Percentiles rank a stretch among this genome's conserved stretches.
Evolutionary conservation across 2,888 invertebrate genomes (phyloP).

Genomic region (Alloscopus bannaensis): DNA sequence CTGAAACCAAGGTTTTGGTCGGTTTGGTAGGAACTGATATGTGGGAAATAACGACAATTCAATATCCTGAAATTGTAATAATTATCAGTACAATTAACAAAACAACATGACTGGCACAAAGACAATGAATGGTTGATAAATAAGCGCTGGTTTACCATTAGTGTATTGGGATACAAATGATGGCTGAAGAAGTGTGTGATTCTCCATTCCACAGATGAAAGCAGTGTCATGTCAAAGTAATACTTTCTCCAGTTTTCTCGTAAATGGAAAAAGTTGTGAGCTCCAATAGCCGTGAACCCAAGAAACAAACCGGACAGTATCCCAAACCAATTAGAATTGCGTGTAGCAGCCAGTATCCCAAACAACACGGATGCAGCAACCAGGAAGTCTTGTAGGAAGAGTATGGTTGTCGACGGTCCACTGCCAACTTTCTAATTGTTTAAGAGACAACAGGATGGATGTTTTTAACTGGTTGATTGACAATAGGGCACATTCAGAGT

Average conservation of each 20-base stretch:
- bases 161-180: conserved; percentile 86
- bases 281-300: conserved; percentile 79
- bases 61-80: conserved; percentile 32
- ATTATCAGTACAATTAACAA: too few relatives aligned
- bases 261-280: conserved; percentile 87
- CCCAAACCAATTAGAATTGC: conserved; percentile 75
- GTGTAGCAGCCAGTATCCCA: conserved; percentile 73
- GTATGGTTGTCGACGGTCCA: conserved; percentile 61
- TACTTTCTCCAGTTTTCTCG: conserved; percentile 87
- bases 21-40: conserved; percentile 47
- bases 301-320: conserved; percentile 79
- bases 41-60: conserved; percentile 46
- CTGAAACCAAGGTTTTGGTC: conserved; percentile 53
- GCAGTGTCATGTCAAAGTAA: conserved; percentile 81
- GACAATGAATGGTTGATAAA: too few relatives aligned
- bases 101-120: background rate
- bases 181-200: conserved; percentile 86
- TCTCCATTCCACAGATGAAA: conserved; percentile 84
- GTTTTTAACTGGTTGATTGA: too few relatives aligned
- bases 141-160: conserved; percentile 84
- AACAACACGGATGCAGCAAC: conserved; percentile 55
- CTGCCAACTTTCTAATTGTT: conserved; percentile 65
- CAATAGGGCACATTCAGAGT: too few relatives aligned
- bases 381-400: conserved; percentile 69
- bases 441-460: too few relatives aligned